Evolutionary conservation across 2,888 invertebrate genomes (phyloP).

Genomic region (Polymixis lichenea): DNA sequence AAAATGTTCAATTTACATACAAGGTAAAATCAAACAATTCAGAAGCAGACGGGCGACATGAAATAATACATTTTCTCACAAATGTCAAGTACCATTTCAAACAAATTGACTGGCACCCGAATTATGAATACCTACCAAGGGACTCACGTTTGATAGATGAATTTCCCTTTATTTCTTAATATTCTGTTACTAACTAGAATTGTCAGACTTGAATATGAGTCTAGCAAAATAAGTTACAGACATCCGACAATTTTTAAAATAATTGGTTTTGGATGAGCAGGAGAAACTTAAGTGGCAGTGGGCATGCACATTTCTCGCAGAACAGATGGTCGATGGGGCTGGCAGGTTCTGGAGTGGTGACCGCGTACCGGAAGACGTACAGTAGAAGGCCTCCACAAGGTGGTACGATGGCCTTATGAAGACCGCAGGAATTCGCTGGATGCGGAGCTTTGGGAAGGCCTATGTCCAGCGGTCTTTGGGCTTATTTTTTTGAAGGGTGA

Average conservation of each 20-base stretch:
- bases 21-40: slow-evolving; percentile 16
- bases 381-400: no score
- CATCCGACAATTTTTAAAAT: background rate
- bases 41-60: background rate
- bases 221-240: background rate
- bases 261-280: no score
- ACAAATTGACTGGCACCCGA: slow-evolving; percentile 3
- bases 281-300: no score
- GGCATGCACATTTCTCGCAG: no score
- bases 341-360: no score
- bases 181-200: background rate
- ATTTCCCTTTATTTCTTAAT: background rate
- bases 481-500: no score
- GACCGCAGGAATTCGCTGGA: no score
- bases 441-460: no score
- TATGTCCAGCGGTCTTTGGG: no score
- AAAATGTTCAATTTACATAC: background rate
- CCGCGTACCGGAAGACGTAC: no score
- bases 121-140: background rate
- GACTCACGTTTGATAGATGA: background rate
- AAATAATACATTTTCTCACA: slow-evolving; percentile 14
- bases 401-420: no score
- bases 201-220: background rate
- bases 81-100: slow-evolving; percentile 5
- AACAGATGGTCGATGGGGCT: no score